Percentiles rank a stretch among this genome's conserved stretches.
Evolutionary conservation across 2,888 invertebrate species (phyloP).

Genomic region (Steinernema scapterisci): DNA sequence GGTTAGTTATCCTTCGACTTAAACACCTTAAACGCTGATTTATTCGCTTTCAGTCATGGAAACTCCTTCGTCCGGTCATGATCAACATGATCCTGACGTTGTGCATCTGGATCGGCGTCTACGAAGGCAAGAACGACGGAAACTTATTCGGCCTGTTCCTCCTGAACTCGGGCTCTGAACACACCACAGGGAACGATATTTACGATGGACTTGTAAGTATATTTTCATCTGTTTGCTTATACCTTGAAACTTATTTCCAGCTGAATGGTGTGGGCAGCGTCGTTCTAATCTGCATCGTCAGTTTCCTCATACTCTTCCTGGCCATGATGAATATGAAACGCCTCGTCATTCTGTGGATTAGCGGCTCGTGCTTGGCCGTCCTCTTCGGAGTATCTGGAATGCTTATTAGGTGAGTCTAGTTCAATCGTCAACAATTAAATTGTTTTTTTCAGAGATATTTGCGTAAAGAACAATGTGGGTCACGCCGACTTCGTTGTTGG

Average conservation of each 20-base stretch:
- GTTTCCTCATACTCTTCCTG: constrained; percentile 55
- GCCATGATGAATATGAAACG: constrained; percentile 51
- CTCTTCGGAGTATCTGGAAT: constrained; percentile 53
- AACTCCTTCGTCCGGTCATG: constrained; percentile 41
- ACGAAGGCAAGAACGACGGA: constrained; percentile 48
- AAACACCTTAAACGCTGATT: neutral
- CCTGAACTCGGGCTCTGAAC: constrained; percentile 40
- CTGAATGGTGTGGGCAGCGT: constrained; percentile 51
- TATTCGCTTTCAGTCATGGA: constrained; percentile 8
- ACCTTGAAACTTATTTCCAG: constrained; percentile 36
- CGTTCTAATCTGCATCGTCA: constrained; percentile 47
- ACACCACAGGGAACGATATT: constrained; percentile 48
- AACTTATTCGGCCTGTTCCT: constrained; percentile 41
- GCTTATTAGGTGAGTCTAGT: constrained; percentile 41
- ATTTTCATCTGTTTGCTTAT: neutral
- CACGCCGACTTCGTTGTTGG: neutral
- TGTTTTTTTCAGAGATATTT: no score
- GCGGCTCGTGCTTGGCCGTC: constrained; percentile 49
- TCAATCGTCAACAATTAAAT: no score
- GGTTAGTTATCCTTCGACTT: neutral
- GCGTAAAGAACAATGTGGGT: no score
- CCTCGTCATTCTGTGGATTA: constrained; percentile 53
- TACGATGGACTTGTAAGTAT: constrained; percentile 51
- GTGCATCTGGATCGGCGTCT: constrained; percentile 49
- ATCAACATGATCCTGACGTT: constrained; percentile 52